These are phyloP conservation scores for Dasypus novemcinctus DNA, from an alignment of 2,113 vertebrate species.

Conservation along the genomic window DNA sequence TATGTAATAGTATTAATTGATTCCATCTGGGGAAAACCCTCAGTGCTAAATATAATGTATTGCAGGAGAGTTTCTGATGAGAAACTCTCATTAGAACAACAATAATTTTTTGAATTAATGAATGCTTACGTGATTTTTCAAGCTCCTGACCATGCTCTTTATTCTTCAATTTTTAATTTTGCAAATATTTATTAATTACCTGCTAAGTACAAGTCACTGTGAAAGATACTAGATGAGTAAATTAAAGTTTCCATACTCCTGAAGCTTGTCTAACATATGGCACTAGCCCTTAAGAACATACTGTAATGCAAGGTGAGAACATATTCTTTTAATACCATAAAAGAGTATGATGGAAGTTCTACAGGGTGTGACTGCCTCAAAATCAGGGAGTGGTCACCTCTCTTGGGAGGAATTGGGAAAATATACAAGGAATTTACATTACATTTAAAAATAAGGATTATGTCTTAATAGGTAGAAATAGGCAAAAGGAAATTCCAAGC, in stretches of 20 bases:
- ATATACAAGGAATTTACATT: background rate
- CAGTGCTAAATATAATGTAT: slow-evolving; percentile 28
- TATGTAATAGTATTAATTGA: slow-evolving; percentile 28
- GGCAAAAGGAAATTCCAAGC: background rate
- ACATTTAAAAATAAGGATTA: background rate
- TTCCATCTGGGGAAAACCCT: slow-evolving; percentile 7
- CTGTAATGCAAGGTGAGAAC: background rate
- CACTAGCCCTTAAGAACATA: background rate
- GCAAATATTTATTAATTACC: background rate
- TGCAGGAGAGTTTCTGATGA: background rate
- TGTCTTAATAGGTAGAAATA: background rate
- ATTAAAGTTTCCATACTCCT: background rate
- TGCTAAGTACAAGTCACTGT: background rate
- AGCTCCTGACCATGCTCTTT: background rate
- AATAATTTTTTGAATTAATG: background rate
- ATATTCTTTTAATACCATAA: background rate
- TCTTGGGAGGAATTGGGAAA: background rate
- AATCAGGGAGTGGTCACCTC: background rate
- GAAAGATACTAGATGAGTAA: background rate
- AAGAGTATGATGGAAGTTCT: background rate
- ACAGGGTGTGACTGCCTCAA: background rate
- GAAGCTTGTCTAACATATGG: background rate
- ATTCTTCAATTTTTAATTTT: slow-evolving; percentile 29
- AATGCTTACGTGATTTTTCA: background rate
- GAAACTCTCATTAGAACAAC: background rate